phyloP scores from a whole-genome alignment of 2,113 vertebrate species.

The Sinocyclocheilus grahami region DNA sequence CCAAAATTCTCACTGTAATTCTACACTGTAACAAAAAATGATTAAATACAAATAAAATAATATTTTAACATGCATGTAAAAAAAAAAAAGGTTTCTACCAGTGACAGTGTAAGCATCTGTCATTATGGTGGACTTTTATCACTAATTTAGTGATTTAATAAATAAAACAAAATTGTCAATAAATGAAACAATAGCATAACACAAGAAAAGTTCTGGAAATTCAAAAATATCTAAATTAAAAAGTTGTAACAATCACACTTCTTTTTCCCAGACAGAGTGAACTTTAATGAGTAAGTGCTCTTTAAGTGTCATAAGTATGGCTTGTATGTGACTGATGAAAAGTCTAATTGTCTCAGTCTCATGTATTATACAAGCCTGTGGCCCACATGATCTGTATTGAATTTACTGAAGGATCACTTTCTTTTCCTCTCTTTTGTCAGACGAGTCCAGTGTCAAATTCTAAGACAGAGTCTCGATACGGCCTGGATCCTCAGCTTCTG shows the following conservation, averaged over 20 bases:
- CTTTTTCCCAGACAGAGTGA: not conserved
- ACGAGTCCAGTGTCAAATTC: conserved; percentile 44
- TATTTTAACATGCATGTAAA: not conserved
- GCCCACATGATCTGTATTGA: not conserved
- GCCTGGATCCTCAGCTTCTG: conserved; percentile 74
- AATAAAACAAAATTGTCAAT: not conserved
- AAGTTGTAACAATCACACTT: not conserved
- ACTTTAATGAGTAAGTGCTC: not conserved
- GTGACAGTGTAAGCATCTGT: not conserved
- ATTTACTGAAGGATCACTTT: not conserved
- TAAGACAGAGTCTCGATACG: conserved; percentile 73
- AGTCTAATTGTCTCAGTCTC: not conserved
- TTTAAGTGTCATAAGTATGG: not conserved
- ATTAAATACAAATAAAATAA: no score
- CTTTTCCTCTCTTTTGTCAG: conserved; percentile 46
- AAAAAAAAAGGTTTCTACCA: not conserved
- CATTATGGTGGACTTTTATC: not conserved
- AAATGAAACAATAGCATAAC: not conserved
- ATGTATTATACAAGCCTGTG: not conserved
- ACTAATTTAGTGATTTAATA: not conserved
- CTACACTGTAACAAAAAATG: not conserved
- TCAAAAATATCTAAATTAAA: not conserved
- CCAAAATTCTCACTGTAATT: not conserved
- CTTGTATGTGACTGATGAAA: not conserved
- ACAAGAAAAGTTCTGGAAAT: not conserved